phyloP scores from a whole-genome alignment of 2,888 invertebrate genomes.

The Glyphotaelius pellucidus region DNA sequence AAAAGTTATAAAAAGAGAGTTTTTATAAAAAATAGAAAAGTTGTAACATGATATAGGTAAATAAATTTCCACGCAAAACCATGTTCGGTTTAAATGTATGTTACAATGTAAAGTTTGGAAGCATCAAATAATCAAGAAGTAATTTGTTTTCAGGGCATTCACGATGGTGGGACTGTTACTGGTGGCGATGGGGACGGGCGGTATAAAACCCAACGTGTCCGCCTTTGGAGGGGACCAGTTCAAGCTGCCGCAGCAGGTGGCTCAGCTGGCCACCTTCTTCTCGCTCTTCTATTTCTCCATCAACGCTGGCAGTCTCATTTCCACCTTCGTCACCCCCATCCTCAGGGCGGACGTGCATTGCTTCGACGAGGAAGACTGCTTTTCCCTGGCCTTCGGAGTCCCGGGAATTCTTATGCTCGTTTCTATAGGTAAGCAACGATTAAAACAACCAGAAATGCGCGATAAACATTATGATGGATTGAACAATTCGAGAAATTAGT shows the following conservation, averaged over 20 bases:
- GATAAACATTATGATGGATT: background rate
- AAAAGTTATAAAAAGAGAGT: no score
- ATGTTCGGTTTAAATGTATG: no score
- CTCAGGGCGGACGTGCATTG: conserved; percentile 88
- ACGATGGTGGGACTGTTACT: conserved; percentile 83
- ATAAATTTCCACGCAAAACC: no score
- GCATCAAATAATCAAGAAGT: background rate
- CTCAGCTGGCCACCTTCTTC: conserved; percentile 90
- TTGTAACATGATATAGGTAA: no score
- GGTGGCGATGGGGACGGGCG: conserved; percentile 94
- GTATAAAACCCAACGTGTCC: conserved; percentile 96
- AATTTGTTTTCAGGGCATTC: conserved; percentile 74
- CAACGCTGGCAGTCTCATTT: conserved; percentile 92
- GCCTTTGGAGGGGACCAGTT: conserved; percentile 98
- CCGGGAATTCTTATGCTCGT: conserved; percentile 91
- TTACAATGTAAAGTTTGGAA: background rate
- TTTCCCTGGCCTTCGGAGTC: conserved; percentile 91
- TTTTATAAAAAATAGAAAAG: no score
- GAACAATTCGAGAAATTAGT: background rate
- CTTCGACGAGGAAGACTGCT: conserved; percentile 87
- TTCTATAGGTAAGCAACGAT: conserved; percentile 82
- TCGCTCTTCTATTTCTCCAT: conserved; percentile 97
- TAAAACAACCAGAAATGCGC: background rate
- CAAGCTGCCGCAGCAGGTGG: conserved; percentile 86
- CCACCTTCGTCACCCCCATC: conserved; percentile 92